phyloP scores from a whole-genome alignment of 2,888 invertebrate genomes.

The Alcis repandata region DNA sequence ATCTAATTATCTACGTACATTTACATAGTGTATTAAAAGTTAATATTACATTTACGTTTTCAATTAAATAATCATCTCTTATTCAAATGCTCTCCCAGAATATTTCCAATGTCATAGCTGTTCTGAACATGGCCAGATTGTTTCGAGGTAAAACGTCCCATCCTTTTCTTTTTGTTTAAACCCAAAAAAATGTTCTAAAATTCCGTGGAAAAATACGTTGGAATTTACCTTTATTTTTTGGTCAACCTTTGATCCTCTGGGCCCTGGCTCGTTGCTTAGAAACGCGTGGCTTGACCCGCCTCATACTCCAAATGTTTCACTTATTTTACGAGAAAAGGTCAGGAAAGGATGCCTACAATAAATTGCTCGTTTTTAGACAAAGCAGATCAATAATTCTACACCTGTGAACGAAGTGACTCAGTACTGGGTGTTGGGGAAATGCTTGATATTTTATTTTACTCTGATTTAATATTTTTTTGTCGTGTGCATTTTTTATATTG shows the following conservation, averaged over 20 bases:
- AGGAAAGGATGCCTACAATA: constrained; percentile 48
- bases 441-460: no score
- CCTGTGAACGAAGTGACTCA: constrained; percentile 38
- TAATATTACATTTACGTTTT: no score
- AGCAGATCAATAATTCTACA: constrained; percentile 68
- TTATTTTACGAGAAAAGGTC: constrained; percentile 47
- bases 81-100: neutral
- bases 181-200: constrained; percentile 44
- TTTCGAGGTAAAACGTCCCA: constrained; percentile 26
- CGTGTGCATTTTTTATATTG: no score
- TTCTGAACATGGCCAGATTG: neutral
- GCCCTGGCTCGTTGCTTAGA: constrained; percentile 51
- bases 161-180: constrained; percentile 43
- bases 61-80: neutral
- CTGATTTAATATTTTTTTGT: no score
- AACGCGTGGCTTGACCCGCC: constrained; percentile 52
- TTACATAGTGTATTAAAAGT: no score
- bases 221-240: constrained; percentile 56
- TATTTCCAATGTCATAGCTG: neutral
- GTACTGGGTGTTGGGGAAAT: neutral
- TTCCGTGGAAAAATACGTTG: constrained; percentile 48
- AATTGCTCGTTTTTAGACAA: constrained; percentile 59
- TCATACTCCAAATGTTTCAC: constrained; percentile 45
- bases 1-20: no score
- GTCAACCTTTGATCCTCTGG: constrained; percentile 58